Evolutionary conservation across 2,888 invertebrate genomes (phyloP).

Genomic region (Globia sparganii): DNA sequence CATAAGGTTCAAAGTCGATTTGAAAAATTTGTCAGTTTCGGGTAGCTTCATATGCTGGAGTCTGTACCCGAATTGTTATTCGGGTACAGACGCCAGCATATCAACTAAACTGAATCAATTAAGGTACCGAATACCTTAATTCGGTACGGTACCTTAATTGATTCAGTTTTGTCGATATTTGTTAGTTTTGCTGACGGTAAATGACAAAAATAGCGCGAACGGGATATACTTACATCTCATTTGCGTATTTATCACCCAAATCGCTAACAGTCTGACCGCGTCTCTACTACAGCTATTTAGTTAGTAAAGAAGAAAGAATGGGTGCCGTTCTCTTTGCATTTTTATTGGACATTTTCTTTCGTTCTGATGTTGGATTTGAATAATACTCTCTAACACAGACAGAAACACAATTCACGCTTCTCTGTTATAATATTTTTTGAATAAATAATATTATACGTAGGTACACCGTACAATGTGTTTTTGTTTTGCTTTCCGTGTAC

Average conservation of each 20-base stretch:
- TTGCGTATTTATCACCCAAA: background rate
- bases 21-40: too few species aligned
- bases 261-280: constrained; percentile 56
- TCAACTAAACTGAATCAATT: too few species aligned
- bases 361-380: constrained; percentile 79
- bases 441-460: constrained; percentile 21
- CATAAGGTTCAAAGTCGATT: too few species aligned
- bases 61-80: too few species aligned
- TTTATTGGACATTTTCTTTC: constrained; percentile 84
- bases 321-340: constrained; percentile 82
- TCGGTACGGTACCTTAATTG: too few species aligned
- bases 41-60: too few species aligned
- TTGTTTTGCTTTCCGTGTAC: background rate
- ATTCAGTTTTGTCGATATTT: too few species aligned
- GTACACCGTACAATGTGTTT: background rate
- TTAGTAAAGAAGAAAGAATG: constrained; percentile 79
- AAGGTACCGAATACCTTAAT: too few species aligned
- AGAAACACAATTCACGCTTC: constrained; percentile 70
- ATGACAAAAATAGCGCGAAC: too few species aligned
- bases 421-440: constrained; percentile 39
- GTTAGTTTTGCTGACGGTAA: too few species aligned
- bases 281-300: constrained; percentile 75
- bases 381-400: constrained; percentile 80
- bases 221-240: background rate
- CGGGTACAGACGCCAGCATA: too few species aligned